Evolutionary conservation across 2,888 invertebrate species (phyloP).

Genomic region (Phyto melanocephala): DNA sequence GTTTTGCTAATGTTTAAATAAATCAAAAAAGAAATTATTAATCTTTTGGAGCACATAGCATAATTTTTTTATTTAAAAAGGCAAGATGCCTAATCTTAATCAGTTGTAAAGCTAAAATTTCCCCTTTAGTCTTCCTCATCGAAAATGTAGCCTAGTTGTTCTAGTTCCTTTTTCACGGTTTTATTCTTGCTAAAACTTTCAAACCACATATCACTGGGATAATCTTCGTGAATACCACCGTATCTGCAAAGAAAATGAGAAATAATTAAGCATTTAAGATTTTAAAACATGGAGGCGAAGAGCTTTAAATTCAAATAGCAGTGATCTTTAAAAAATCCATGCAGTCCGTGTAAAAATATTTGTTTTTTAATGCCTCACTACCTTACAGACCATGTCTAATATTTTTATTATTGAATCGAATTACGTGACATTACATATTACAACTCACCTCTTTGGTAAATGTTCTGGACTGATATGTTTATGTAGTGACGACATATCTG

Average conservation of each 20-base stretch:
- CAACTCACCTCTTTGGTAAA: conserved; percentile 82
- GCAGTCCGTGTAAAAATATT: too few species aligned
- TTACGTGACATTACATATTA: neutral
- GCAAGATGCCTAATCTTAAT: neutral
- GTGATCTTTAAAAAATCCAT: too few species aligned
- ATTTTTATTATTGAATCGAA: too few species aligned
- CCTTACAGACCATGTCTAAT: too few species aligned
- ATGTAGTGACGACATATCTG: conserved; percentile 86
- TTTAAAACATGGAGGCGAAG: neutral
- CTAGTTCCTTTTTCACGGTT: conserved; percentile 82
- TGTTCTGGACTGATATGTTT: conserved; percentile 85
- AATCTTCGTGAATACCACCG: conserved; percentile 83
- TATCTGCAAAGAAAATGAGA: conserved; percentile 69
- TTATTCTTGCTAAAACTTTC: conserved; percentile 82
- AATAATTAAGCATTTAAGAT: neutral
- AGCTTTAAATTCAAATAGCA: neutral
- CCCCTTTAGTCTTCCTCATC: conserved; percentile 60
- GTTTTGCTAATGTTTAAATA: conserved; percentile 70
- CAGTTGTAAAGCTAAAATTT: conserved; percentile 3
- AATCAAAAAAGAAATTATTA: neutral
- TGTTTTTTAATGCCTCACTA: too few species aligned
- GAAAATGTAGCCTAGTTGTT: conserved; percentile 83
- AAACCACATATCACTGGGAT: conserved; percentile 87
- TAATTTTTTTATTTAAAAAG: neutral
- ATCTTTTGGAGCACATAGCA: neutral